These are phyloP conservation scores for Camelus bactrianus DNA, from an alignment of 2,113 vertebrate species.

Conservation along the genomic window DNA sequence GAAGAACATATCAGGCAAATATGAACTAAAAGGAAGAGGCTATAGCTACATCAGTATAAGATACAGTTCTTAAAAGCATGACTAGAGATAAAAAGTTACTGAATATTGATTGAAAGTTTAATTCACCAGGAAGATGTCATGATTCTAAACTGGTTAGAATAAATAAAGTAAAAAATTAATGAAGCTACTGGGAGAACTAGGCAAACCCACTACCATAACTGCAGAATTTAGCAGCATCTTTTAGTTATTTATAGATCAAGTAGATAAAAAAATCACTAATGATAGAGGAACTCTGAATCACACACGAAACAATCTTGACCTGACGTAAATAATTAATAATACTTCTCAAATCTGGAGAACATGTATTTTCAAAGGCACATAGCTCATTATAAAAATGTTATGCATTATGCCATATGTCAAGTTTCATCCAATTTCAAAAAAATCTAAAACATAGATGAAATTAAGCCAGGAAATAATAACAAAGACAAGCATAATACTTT, in stretches of 20 bases:
- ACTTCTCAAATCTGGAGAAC: neutral
- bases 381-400: neutral
- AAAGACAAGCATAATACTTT: neutral
- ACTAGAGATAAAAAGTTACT: neutral
- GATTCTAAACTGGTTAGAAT: neutral
- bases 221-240: neutral
- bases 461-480: neutral
- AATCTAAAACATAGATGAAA: neutral
- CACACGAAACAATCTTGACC: neutral
- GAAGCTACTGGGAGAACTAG: neutral
- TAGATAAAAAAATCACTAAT: neutral
- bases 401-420: neutral
- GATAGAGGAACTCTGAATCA: neutral
- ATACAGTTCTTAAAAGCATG: constrained; percentile 37
- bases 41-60: neutral
- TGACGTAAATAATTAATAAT: neutral
- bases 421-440: neutral
- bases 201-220: neutral
- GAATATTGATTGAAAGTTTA: neutral
- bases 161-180: constrained; percentile 27
- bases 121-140: neutral
- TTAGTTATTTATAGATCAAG: neutral
- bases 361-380: neutral
- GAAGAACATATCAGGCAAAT: neutral
- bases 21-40: neutral